A percentile compares a stretch with the other conserved stretches of the same genome.
Conservation (phyloP, 2,888 invertebrate genomes). For the Cyclophora albipunctata region DNA sequence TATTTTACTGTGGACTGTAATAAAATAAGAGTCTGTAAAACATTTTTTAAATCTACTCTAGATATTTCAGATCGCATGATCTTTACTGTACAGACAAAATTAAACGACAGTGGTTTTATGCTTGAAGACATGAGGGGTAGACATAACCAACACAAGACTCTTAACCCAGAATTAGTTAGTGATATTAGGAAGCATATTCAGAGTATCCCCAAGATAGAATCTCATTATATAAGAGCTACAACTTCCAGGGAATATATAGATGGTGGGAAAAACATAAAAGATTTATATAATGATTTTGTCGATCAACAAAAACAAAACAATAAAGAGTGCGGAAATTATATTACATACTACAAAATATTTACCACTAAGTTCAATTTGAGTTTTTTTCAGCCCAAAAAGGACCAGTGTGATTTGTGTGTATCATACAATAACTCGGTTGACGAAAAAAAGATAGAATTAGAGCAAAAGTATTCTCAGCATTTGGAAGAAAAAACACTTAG, state of each 20-base stretch:
- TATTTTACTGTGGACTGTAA: conserved; percentile 5
- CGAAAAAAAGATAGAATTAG: conserved; percentile 8
- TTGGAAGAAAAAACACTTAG: conserved; percentile 15
- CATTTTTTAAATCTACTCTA: conserved; percentile 1
- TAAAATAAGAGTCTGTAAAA: conserved; percentile 4
- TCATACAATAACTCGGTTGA: conserved; percentile 9
- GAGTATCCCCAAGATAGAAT: conserved; percentile 17
- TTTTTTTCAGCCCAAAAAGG: conserved; percentile 21
- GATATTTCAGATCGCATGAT: conserved; percentile 5
- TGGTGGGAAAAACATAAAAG: conserved; percentile 24
- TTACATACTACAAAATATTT: conserved; percentile 11
- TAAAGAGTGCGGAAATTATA: conserved; percentile 9
- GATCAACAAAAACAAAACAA: conserved; percentile 13
- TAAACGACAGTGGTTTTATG: conserved; percentile 3
- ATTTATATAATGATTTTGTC: conserved; percentile 24
- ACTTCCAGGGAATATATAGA: conserved; percentile 20
- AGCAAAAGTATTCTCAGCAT: conserved; percentile 10
- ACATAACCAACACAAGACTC: conserved; percentile 5
- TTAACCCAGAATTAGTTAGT: background rate
- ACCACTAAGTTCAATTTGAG: conserved; percentile 14
- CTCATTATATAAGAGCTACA: conserved; percentile 20
- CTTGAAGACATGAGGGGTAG: conserved; percentile 4
- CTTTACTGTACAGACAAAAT: conserved; percentile 1
- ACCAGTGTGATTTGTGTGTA: conserved; percentile 13
- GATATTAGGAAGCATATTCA: conserved; percentile 5